Percentiles rank a stretch among this genome's conserved stretches.
Conservation (phyloP, 1,140 invertebrate genomes). For the Drosophila littoralis region DNA sequence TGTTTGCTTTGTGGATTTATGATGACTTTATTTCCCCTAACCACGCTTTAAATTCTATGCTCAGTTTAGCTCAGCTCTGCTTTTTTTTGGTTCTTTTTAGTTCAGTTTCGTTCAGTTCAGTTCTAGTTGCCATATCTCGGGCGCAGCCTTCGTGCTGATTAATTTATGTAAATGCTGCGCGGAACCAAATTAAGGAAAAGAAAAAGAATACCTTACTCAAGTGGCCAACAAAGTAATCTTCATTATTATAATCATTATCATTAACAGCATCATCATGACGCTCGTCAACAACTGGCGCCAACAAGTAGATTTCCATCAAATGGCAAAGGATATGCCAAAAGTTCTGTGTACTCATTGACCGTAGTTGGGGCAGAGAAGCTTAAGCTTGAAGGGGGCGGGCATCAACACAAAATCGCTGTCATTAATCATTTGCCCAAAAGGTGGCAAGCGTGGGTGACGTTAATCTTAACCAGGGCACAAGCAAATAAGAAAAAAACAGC, state of each 20-base stretch:
- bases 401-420: conserved; percentile 63
- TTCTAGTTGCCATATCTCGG: conserved; percentile 5
- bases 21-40: conserved; percentile 21
- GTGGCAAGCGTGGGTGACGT: conserved; percentile 67
- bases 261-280: conserved; percentile 35
- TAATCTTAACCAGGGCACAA: conserved; percentile 59
- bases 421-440: conserved; percentile 77
- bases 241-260: conserved; percentile 44
- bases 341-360: not conserved
- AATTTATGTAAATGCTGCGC: conserved; percentile 57
- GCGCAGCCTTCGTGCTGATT: conserved; percentile 34
- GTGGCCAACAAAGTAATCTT: conserved; percentile 55
- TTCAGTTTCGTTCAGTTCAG: conserved; percentile 14
- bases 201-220: conserved; percentile 21
- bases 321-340: conserved; percentile 29
- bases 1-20: conserved; percentile 42
- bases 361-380: not conserved
- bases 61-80: conserved; percentile 13
- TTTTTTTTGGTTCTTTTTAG: not conserved
- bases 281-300: conserved; percentile 57
- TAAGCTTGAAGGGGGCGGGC: conserved; percentile 3
- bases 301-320: conserved; percentile 72
- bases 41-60: not conserved
- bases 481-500: not conserved
- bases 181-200: conserved; percentile 10